Evolutionary conservation across 2,797 vertebrate species (phyloP).

Genomic region (Falco concolor): DNA sequence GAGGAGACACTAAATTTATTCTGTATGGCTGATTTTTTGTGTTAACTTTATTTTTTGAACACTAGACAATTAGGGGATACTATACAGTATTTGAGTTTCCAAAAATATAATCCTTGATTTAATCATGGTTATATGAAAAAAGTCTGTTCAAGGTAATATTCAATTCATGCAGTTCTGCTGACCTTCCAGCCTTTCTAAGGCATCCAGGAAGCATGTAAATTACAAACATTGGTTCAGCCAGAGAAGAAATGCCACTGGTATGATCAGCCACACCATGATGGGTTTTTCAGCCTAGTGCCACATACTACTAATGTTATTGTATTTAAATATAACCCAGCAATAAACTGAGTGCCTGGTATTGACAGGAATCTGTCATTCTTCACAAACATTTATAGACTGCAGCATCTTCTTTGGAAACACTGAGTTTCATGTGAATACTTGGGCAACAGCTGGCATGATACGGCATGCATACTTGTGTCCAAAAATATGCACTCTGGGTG

Average conservation of each 20-base stretch:
- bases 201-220: background rate
- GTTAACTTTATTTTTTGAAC: background rate
- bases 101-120: background rate
- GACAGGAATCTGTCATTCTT: background rate
- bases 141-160: background rate
- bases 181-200: background rate
- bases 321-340: slow-evolving; percentile 20
- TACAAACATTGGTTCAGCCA: background rate
- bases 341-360: background rate
- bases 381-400: background rate
- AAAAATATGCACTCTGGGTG: background rate
- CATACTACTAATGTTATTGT: background rate
- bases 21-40: background rate
- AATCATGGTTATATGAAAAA: background rate
- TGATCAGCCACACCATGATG: fast-evolving
- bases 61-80: background rate
- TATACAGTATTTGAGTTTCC: background rate
- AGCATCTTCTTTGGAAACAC: slow-evolving; percentile 6
- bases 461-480: background rate
- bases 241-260: background rate
- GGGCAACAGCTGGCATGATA: background rate
- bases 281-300: background rate
- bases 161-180: background rate
- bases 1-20: background rate
- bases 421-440: background rate